Base-by-base conservation (phyloP, 2,888 invertebrate genomes). In the Patella caerulea region DNA sequence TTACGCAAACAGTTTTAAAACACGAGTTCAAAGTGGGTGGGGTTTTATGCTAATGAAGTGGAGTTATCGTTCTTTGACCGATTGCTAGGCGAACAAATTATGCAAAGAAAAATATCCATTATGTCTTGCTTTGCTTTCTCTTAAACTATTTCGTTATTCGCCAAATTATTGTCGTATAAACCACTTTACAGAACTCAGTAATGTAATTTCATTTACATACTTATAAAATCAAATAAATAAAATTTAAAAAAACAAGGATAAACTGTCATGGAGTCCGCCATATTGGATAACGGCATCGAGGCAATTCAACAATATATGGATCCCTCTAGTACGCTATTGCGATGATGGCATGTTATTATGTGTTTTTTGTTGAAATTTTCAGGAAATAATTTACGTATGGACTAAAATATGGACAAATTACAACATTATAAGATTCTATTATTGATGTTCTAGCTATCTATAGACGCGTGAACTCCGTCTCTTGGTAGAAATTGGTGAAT, bases 281-380 rank as follows among this genome's bases (percentile, higher is more conserved):
- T 89, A 79, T 89, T 89, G 88, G 82, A 86, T 85, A 85, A 84
- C 83, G 82, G 78, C 81, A 81, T 83, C 85, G 85, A 83, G 86
- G 79, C 82, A 86, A 84, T 86, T 84, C 79, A 77, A 85, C 86
- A 88, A 88, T 83, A 83, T 79, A 74, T 72, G 73, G 78, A 88
- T 85, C 90, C 90, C 89, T 89, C 87, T 90, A 85, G 86, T 81
- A 83, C 80, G 82, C 82, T 88, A 88, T 90, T 86, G 83, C 83
- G 79, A 82, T 85, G 84, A 83, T 87, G 88, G 89, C 88, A 87
- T 89, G 87, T 89, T 89, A 90, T 90, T 88, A 90, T 90, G 89
- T 86, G 88, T 90, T 90, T 89, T 89, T 89, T 88, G 87, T 86
- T 83, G 83, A 85, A 85, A 85, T 86, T 87, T 88, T 85, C 83